These are phyloP conservation scores for Heliconius cydno DNA, from an alignment of 2,888 invertebrate species.

Conservation along the genomic window DNA sequence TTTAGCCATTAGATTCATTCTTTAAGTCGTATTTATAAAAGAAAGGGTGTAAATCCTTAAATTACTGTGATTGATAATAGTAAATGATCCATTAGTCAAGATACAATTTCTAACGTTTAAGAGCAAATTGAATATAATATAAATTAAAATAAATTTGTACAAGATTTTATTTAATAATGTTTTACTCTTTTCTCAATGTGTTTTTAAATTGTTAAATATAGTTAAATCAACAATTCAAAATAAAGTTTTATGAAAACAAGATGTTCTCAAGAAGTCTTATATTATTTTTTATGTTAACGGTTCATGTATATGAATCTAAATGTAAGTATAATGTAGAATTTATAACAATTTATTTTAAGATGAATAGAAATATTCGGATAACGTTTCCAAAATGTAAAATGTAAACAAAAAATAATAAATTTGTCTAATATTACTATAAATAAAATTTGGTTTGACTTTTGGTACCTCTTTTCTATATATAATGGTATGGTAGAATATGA, in stretches of 20 bases:
- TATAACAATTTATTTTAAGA: too few relatives aligned
- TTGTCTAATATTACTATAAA: neutral
- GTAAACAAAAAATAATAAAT: neutral
- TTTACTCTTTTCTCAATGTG: neutral
- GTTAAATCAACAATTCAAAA: neutral
- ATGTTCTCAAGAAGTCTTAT: neutral
- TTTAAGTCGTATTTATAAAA: neutral
- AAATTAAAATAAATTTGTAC: too few relatives aligned
- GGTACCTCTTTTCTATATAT: neutral
- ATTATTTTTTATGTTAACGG: neutral
- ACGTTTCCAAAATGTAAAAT: too few relatives aligned
- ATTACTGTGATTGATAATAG: neutral
- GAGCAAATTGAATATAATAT: neutral
- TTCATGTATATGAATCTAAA: conserved; percentile 1
- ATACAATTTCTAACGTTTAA: neutral
- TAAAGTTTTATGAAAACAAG: neutral
- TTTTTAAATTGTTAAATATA: neutral
- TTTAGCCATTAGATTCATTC: neutral
- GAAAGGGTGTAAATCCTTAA: neutral
- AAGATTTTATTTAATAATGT: too few relatives aligned
- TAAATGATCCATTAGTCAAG: neutral
- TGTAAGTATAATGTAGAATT: conserved; percentile 4
- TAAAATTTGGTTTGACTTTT: neutral
- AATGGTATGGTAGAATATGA: neutral
- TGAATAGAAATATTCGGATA: too few relatives aligned